These are phyloP conservation scores for Plebejus melissa DNA, from an alignment of 2,888 invertebrate genomes.

Conservation along the genomic window DNA sequence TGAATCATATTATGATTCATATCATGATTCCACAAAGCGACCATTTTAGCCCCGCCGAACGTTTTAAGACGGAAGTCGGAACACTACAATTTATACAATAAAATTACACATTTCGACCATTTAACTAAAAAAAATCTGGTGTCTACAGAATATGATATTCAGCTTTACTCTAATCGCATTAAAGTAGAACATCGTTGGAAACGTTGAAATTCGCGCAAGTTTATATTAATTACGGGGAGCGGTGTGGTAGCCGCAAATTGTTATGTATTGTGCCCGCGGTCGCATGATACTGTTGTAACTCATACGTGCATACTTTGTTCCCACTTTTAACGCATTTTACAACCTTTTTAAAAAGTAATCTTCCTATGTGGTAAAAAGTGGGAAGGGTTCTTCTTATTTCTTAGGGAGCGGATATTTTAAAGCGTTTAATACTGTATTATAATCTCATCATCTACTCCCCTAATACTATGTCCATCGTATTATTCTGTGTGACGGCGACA, in stretches of 20 bases:
- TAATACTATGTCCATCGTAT: no score
- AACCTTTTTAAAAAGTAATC: background rate
- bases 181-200: constrained; percentile 31
- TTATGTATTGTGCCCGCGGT: constrained; percentile 42
- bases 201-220: constrained; percentile 61
- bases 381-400: no score
- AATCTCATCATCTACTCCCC: no score
- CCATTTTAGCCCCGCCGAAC: no score
- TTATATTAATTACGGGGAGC: constrained; percentile 68
- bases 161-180: constrained; percentile 30
- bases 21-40: no score
- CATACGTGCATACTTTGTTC: constrained; percentile 31
- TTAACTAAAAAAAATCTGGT: constrained; percentile 38
- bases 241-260: constrained; percentile 50
- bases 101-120: constrained; percentile 44
- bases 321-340: constrained; percentile 14
- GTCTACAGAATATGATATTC: background rate
- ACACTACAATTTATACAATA: constrained; percentile 32
- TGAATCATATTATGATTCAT: no score
- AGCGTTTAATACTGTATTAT: no score
- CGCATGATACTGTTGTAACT: constrained; percentile 39
- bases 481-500: no score
- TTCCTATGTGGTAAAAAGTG: no score
- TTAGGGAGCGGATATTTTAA: no score
- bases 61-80: no score